Conservation (phyloP, 2,797 vertebrate genomes). For the Brachyrhaphis roseni region DNA sequence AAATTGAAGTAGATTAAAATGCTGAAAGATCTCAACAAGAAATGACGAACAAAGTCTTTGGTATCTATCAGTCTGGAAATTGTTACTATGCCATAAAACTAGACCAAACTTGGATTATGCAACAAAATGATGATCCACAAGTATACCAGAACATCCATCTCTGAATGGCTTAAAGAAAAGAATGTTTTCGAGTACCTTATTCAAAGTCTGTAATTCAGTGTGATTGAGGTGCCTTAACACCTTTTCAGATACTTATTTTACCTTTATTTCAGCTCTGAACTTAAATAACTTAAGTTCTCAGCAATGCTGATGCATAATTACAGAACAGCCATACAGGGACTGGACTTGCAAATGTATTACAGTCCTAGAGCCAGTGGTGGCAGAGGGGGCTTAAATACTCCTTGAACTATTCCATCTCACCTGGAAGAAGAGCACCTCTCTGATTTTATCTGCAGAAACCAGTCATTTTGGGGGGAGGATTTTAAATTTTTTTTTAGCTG, state of each 20-base stretch:
- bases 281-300: neutral
- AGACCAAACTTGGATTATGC: neutral
- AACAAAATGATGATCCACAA: neutral
- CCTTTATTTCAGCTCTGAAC: neutral
- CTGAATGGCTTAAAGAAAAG: neutral
- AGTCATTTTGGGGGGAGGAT: conserved; percentile 28
- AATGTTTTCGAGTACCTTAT: neutral
- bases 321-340: neutral
- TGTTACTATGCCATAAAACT: neutral
- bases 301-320: neutral
- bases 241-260: neutral
- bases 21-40: neutral
- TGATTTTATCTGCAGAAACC: conserved; percentile 22
- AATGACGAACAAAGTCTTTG: neutral
- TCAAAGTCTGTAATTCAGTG: neutral
- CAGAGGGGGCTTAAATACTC: conserved; percentile 12
- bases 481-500: conserved; percentile 21
- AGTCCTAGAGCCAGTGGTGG: neutral
- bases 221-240: neutral
- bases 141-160: neutral
- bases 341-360: neutral
- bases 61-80: neutral
- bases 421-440: conserved; percentile 3
- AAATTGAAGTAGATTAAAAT: neutral
- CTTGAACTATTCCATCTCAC: conserved; percentile 4